Evolutionary conservation across 1,140 invertebrate species (phyloP).

Genomic region (Drosophila nigrodunni): DNA sequence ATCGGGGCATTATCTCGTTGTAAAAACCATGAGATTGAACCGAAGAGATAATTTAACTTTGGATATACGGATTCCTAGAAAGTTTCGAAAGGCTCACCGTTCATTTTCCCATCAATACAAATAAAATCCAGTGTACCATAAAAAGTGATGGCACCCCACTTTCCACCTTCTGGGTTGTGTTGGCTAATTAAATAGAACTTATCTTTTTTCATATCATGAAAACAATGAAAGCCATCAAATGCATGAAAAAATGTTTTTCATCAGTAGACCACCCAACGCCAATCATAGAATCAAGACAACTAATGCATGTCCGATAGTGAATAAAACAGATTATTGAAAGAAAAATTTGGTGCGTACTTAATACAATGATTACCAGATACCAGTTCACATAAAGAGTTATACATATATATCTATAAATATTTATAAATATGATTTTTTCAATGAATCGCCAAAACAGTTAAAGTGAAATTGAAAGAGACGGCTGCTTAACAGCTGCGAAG

Average conservation of each 20-base stretch:
- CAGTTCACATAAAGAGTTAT: too few relatives aligned
- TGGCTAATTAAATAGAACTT: slow-evolving; percentile 31
- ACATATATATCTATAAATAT: too few relatives aligned
- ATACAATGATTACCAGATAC: too few relatives aligned
- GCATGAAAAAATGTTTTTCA: slow-evolving; percentile 24
- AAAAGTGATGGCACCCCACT: slow-evolving; percentile 36
- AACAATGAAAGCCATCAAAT: background rate
- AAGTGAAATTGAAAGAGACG: too few relatives aligned
- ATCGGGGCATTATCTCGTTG: slow-evolving; percentile 29
- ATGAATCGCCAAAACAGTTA: too few relatives aligned
- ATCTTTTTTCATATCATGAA: slow-evolving; percentile 28
- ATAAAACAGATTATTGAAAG: too few relatives aligned
- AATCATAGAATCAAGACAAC: slow-evolving; percentile 24
- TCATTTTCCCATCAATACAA: slow-evolving; percentile 34
- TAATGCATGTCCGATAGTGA: too few relatives aligned
- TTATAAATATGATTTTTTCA: too few relatives aligned
- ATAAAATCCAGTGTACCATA: slow-evolving; percentile 42
- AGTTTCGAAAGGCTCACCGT: slow-evolving; percentile 31
- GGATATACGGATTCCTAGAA: slow-evolving; percentile 30
- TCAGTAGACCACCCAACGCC: slow-evolving; percentile 35
- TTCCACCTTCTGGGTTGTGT: slow-evolving; percentile 24
- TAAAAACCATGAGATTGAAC: background rate
- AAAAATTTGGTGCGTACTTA: too few relatives aligned
- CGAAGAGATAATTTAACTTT: slow-evolving; percentile 25
- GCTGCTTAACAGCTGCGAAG: too few relatives aligned